These are phyloP conservation scores for Ochotona curzoniae DNA, from an alignment of 2,113 vertebrate species.

Conservation along the genomic window DNA sequence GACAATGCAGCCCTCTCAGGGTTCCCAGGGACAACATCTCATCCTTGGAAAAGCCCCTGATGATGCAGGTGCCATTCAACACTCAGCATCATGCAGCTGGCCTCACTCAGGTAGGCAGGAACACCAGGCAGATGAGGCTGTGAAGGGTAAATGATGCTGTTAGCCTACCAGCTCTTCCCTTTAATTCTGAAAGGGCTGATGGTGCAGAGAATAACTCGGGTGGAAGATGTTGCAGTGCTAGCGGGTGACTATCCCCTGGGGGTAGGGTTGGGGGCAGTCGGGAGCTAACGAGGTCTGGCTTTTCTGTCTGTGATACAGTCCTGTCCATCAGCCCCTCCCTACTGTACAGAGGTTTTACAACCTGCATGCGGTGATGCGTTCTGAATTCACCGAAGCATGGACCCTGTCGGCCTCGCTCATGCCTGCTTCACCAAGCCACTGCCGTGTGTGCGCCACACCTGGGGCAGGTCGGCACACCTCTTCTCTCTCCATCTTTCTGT, in stretches of 20 bases:
- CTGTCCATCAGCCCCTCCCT: neutral
- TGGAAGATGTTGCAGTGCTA: neutral
- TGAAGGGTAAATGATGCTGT: neutral
- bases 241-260: rapidly evolving
- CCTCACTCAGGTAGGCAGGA: too few relatives aligned
- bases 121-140: too few relatives aligned
- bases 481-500: neutral
- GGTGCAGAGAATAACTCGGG: neutral
- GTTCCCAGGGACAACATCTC: too few relatives aligned
- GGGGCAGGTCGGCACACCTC: rapidly evolving
- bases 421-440: neutral
- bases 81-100: neutral
- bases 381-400: neutral
- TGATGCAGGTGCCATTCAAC: neutral
- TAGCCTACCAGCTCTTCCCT: neutral
- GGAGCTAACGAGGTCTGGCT: too few relatives aligned
- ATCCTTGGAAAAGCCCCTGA: neutral
- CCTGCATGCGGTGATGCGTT: neutral
- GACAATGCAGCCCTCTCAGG: too few relatives aligned
- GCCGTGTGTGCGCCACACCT: too few relatives aligned
- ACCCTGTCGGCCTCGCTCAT: neutral
- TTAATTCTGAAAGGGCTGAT: neutral
- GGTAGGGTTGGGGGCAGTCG: neutral
- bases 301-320: neutral
- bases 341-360: neutral